These are phyloP conservation scores for Dasypolia templi DNA, from an alignment of 2,888 invertebrate genomes.

Conservation along the genomic window DNA sequence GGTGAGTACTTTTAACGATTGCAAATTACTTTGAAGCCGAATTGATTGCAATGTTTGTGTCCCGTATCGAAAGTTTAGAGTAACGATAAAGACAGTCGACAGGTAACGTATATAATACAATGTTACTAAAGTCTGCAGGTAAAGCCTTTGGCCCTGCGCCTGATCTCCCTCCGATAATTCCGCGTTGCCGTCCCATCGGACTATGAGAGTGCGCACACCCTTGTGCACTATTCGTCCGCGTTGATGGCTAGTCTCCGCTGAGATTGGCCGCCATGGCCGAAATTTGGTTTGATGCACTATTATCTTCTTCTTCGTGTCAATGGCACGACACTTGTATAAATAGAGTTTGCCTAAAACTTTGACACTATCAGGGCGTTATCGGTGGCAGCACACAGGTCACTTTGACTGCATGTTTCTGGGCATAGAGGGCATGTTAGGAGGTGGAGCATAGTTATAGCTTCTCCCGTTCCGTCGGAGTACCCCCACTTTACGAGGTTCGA, in stretches of 20 bases:
- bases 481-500: no score
- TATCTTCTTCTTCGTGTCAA: no score
- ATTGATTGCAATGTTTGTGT: not conserved
- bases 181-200: not conserved
- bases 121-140: not conserved
- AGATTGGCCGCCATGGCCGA: not conserved
- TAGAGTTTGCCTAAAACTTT: no score
- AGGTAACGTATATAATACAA: not conserved
- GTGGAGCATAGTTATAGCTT: no score
- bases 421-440: no score
- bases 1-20: constrained; percentile 39
- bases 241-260: not conserved
- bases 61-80: not conserved
- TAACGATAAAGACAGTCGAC: not conserved
- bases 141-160: not conserved
- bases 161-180: not conserved
- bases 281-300: not conserved
- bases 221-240: not conserved
- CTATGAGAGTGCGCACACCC: not conserved
- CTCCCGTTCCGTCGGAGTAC: no score
- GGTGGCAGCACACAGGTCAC: no score
- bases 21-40: constrained; percentile 9
- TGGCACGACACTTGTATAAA: no score
- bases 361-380: no score
- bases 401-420: no score